Base-by-base conservation (phyloP, 2,113 vertebrate species). In the Cololabis saira region DNA sequence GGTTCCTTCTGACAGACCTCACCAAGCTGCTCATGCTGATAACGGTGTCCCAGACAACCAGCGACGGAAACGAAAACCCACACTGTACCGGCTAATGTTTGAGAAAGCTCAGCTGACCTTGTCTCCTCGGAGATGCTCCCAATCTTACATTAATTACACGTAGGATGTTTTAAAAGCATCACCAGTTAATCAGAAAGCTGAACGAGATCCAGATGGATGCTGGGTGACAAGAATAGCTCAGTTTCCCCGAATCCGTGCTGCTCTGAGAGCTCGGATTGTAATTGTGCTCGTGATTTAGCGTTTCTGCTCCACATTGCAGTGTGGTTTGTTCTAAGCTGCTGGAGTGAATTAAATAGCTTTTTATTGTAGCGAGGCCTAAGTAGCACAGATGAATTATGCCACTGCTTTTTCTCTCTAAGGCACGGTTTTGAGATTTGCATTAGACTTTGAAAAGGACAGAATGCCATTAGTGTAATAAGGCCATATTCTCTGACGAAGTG, bases 61-160 rank as follows among this genome's bases (percentile, higher is more conserved):
- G 70, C 81, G 81, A 85, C 3, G 81, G 75, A 83, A 69, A 84
- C 67, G 52, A 71, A 89, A 37, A 37, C 33, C 24, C 24, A 2
- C 64, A 70, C 74, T 75, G 67, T 17, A 55, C 58, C 71, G 68
- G 64, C 71, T 24, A 73, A 53, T 22, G 16, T 72, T 82, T 56
- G 64, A 68, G 65, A 62, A 75, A 86, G 74, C 68, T 75, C 64
- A 61, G 62, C 81, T 71, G 85, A 78, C 75, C 78, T 37, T 71
- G 40, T 56, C 71, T 48, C 82, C 68, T 17, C 57, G 10, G 78
- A 70, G 74, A 79, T 63, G 61, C 52, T 68, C 70, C 59, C 69
- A 77, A 76, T 81, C 79, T 71, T 52, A 73, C 78, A 10, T 60
- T 88, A 87, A 88, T 89, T 83, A 86, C 77, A 84, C 78, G 80